These are phyloP conservation scores for Pocillopora grandis DNA, from an alignment of 92 coral and sea anemone species.

Conservation along the genomic window DNA sequence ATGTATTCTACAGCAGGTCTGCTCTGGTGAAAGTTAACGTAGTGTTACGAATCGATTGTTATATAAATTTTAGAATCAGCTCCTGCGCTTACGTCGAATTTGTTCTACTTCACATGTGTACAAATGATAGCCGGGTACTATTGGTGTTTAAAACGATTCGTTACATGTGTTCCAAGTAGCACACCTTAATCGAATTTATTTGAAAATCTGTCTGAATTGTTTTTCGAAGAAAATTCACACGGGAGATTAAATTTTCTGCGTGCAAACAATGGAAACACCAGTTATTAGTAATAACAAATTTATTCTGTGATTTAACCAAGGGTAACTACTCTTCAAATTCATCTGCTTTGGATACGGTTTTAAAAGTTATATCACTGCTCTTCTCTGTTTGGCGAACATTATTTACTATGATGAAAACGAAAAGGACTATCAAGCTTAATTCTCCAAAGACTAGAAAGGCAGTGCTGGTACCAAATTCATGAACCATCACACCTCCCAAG, in stretches of 20 bases:
- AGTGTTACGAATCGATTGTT: too few species aligned
- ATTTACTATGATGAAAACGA: constrained; percentile 80
- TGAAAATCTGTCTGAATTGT: background rate
- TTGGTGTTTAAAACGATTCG: too few species aligned
- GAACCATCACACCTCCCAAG: constrained; percentile 93
- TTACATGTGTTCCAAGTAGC: too few species aligned
- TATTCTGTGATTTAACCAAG: constrained; percentile 4
- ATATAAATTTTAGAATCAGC: too few species aligned
- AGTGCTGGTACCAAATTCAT: constrained; percentile 92
- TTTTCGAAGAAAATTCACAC: background rate
- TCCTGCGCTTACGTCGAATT: too few species aligned
- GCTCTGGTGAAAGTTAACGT: too few species aligned
- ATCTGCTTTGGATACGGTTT: constrained; percentile 30
- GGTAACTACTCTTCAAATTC: constrained; percentile 19
- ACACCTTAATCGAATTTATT: background rate
- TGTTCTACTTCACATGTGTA: too few species aligned
- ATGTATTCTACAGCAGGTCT: too few species aligned
- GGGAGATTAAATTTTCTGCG: background rate
- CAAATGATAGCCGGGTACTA: too few species aligned
- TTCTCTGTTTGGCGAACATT: constrained; percentile 58
- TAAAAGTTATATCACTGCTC: constrained; percentile 6
- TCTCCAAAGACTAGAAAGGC: constrained; percentile 95
- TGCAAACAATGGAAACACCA: constrained; percentile 15
- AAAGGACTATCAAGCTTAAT: constrained; percentile 85
- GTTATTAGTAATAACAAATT: background rate